These are phyloP conservation scores for Vulpes lagopus DNA, from an alignment of 2,113 vertebrate species.

Conservation along the genomic window DNA sequence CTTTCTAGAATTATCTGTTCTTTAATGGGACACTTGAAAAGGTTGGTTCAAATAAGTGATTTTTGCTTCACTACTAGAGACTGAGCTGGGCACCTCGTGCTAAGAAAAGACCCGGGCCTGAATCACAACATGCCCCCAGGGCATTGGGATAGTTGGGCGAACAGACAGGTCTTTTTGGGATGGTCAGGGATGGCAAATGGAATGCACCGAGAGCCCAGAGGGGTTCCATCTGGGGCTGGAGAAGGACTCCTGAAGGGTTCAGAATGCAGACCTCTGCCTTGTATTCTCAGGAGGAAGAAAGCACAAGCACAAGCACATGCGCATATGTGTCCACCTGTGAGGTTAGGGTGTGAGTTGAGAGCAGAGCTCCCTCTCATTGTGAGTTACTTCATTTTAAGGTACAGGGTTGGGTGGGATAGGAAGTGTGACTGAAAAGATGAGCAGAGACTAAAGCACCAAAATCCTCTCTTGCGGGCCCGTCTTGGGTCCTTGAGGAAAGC, in stretches of 20 bases:
- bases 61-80: neutral
- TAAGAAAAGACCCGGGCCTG: neutral
- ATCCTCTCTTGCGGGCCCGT: neutral
- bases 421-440: neutral
- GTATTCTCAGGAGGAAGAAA: neutral
- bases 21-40: neutral
- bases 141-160: neutral
- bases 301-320: too few relatives aligned
- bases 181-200: accelerated
- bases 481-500: neutral
- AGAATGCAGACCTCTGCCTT: neutral
- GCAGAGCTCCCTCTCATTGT: neutral
- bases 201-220: neutral
- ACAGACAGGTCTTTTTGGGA: neutral
- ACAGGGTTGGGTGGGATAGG: neutral
- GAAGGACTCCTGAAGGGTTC: neutral
- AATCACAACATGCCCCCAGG: neutral
- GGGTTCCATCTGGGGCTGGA: too few relatives aligned
- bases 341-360: neutral
- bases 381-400: neutral
- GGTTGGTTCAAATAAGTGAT: neutral
- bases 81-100: neutral
- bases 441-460: neutral
- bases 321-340: neutral
- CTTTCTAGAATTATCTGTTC: neutral